Base-by-base conservation (phyloP, 2,113 vertebrate species). In the Hydrochoerus hydrochaeris region DNA sequence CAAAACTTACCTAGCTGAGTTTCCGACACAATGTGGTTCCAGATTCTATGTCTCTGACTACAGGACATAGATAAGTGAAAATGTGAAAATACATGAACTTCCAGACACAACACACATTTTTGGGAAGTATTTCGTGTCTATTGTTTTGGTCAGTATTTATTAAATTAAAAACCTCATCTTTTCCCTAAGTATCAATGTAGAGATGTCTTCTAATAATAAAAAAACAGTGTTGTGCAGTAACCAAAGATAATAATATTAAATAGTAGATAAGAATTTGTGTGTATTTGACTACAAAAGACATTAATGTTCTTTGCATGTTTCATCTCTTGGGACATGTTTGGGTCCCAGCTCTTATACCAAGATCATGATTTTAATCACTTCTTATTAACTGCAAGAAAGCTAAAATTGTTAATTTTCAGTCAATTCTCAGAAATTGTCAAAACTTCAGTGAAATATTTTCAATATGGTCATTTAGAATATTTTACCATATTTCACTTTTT, bases 381-480 rank as follows among this genome's bases (percentile, higher is more conserved):
- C 11, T 60, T 57, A 38, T 75, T 49, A 80, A 12, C 49, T 73
- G n/a, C 1, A 77, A 17, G n/a, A 85, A 67, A 26, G 26, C 58
- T 7, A 44, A 78, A 58, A 4, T 46, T 17, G 88, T 41, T 90
- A 22, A 2, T 24, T 80, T 54, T 67, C 88, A 91, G 44, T 84
- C 19, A 17, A 7, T 78, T 94, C 88, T 58, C 26, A 88, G 83
- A 93, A 83, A 57, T 41, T 91, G 1, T 20, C 67, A 8, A 89
- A 73, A 90, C 7, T 32, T 71, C 41, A 10, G 9, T n/a, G 3
- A 65, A 81, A 60, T 5, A 30, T 87, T 90, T 93, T 38, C 11
- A 78, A 11, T 57, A 28, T 62, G 46, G 46, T 38, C 17, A 17
- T 0, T 67, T 85, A 75, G 57, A 95, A 88, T 54, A 67, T n/a